phyloP scores from a whole-genome alignment of 2,113 vertebrate species.

The Ctenomys sociabilis region DNA sequence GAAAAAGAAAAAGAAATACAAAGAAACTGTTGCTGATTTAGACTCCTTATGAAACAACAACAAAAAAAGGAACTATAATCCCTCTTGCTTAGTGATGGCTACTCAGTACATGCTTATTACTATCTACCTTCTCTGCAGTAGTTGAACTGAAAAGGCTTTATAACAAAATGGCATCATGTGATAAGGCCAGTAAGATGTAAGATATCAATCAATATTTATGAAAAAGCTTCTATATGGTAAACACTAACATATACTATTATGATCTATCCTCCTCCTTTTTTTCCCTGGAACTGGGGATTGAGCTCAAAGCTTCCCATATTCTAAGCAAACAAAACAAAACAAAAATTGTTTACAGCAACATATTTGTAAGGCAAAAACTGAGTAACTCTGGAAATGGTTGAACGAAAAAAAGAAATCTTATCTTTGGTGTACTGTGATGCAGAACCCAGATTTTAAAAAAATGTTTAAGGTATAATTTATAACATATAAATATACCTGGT shows the following conservation, averaged over 20 bases:
- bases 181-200: neutral
- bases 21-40: neutral
- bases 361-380: neutral
- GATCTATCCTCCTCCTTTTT: neutral
- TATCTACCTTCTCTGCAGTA: neutral
- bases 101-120: neutral
- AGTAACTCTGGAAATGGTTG: neutral
- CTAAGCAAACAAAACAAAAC: neutral
- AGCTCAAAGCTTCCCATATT: neutral
- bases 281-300: neutral
- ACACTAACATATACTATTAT: neutral
- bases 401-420: conserved; percentile 18
- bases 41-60: neutral
- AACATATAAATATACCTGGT: neutral
- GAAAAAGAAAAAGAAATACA: conserved; percentile 7
- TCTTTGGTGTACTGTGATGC: neutral
- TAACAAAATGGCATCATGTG: neutral
- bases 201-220: neutral
- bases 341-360: neutral
- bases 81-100: neutral
- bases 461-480: neutral
- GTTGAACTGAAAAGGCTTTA: neutral
- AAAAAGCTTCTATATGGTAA: neutral
- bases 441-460: neutral
- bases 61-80: neutral